phyloP scores from a whole-genome alignment of 2,888 invertebrate species.

The Pelosia muscerda region DNA sequence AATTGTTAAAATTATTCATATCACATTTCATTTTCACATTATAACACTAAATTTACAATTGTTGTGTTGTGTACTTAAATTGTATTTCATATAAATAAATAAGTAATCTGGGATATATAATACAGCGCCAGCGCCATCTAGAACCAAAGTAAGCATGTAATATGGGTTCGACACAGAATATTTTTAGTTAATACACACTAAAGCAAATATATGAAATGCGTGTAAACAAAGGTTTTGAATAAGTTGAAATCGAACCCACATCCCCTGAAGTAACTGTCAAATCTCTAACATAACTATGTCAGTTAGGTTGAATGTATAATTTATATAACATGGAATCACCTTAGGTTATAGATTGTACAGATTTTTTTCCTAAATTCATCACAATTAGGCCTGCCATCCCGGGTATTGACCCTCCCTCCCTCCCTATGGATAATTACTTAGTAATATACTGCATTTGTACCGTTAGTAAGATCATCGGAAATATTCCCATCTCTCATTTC shows the following conservation, averaged over 20 bases:
- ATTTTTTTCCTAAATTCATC: not conserved
- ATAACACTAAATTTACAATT: slow-evolving; percentile 18
- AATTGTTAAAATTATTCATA: slow-evolving; percentile 45
- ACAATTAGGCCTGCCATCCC: not conserved
- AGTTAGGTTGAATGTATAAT: not conserved
- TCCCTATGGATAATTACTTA: not conserved
- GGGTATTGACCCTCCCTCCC: not conserved
- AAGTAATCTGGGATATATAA: not conserved
- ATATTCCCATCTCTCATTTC: not conserved
- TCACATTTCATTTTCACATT: slow-evolving; percentile 51
- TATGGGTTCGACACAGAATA: no score
- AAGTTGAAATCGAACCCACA: not conserved
- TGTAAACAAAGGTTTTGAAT: not conserved
- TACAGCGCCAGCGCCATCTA: not conserved
- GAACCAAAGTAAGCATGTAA: not conserved
- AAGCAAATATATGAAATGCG: no score
- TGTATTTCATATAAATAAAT: slow-evolving; percentile 35
- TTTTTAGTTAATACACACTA: no score
- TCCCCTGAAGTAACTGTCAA: not conserved
- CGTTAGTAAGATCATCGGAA: not conserved
- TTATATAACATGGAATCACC: not conserved
- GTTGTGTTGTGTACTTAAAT: slow-evolving; percentile 22
- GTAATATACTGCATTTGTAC: not conserved
- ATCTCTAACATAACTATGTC: no score
- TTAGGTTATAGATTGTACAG: not conserved